Evolutionary conservation across 2,888 invertebrate species (phyloP).

Genomic region (Hermaeophaga mercurialis): DNA sequence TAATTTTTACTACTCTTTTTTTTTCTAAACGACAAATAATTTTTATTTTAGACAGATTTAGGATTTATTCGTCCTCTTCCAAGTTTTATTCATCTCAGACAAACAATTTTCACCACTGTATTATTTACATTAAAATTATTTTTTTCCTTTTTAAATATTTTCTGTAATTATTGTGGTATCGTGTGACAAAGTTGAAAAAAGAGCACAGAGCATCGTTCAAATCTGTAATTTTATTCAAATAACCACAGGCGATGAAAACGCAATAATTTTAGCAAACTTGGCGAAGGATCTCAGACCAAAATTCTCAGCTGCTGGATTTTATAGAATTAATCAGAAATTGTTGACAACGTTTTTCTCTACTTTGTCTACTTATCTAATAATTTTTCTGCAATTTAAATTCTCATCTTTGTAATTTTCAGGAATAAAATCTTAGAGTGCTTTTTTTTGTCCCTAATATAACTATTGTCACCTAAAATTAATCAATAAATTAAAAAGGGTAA

Average conservation of each 20-base stretch:
- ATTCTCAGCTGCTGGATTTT: conserved; percentile 17
- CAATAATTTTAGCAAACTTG: conserved; percentile 1
- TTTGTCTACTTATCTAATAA: conserved; percentile 11
- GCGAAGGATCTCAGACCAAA: background rate
- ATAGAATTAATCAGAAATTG: conserved; percentile 8
- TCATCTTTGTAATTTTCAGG: background rate
- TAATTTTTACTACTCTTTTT: too few relatives aligned
- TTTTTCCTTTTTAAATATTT: conserved; percentile 16
- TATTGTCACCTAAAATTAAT: too few relatives aligned
- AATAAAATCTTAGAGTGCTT: too few relatives aligned
- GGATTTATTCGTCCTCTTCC: too few relatives aligned
- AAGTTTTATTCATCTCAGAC: too few relatives aligned
- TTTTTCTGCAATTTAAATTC: conserved; percentile 11
- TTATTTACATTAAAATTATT: too few relatives aligned
- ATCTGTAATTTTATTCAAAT: background rate
- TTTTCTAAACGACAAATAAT: too few relatives aligned
- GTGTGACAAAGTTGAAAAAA: conserved; percentile 8
- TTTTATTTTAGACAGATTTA: too few relatives aligned
- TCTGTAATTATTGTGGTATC: conserved; percentile 1
- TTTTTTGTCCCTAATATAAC: too few relatives aligned
- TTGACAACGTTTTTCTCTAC: conserved; percentile 3
- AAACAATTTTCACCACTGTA: too few relatives aligned
- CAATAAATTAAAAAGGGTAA: too few relatives aligned
- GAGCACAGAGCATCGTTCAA: background rate
- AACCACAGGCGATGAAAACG: background rate